Conservation (phyloP, 2,888 invertebrate genomes). For the Idaea dimidiata region DNA sequence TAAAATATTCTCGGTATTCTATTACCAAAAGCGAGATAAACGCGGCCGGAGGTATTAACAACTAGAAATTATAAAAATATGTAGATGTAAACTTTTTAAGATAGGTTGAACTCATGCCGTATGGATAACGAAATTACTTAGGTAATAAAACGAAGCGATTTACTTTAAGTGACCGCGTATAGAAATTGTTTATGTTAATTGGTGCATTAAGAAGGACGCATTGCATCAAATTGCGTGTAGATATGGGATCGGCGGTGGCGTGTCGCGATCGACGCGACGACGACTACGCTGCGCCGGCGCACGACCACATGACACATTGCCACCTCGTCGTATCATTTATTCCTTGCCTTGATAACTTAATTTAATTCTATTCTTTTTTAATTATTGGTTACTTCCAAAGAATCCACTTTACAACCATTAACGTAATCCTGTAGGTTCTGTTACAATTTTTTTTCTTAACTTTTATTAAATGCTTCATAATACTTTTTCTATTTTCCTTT, state of each 20-base stretch:
- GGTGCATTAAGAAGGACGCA: slow-evolving; percentile 53
- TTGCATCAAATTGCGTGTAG: slow-evolving; percentile 72
- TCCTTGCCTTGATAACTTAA: slow-evolving; percentile 7
- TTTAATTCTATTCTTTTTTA: not conserved
- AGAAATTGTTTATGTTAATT: slow-evolving; percentile 56
- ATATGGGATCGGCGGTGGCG: slow-evolving; percentile 53
- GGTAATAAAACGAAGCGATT: slow-evolving; percentile 34
- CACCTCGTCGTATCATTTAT: slow-evolving; percentile 47
- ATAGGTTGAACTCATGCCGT: slow-evolving; percentile 16
- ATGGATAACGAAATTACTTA: slow-evolving; percentile 18
- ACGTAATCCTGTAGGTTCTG: not conserved
- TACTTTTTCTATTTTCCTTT: not conserved
- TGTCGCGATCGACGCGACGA: slow-evolving; percentile 27
- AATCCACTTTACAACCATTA: not conserved
- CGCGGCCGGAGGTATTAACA: slow-evolving; percentile 65
- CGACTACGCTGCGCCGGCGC: not conserved
- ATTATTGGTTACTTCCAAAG: not conserved
- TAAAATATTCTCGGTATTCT: slow-evolving; percentile 78
- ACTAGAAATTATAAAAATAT: slow-evolving; percentile 37
- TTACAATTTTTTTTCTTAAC: not conserved
- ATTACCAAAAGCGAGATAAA: slow-evolving; percentile 78
- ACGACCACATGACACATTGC: slow-evolving; percentile 29
- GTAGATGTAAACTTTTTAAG: slow-evolving; percentile 22
- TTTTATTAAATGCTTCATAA: not conserved
- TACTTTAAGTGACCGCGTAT: slow-evolving; percentile 42